A percentile compares a stretch with the other conserved stretches of the same genome.
These are phyloP conservation scores for Poeciliopsis paucimaculata DNA, from an alignment of 2,797 vertebrate species.

Conservation along the genomic window DNA sequence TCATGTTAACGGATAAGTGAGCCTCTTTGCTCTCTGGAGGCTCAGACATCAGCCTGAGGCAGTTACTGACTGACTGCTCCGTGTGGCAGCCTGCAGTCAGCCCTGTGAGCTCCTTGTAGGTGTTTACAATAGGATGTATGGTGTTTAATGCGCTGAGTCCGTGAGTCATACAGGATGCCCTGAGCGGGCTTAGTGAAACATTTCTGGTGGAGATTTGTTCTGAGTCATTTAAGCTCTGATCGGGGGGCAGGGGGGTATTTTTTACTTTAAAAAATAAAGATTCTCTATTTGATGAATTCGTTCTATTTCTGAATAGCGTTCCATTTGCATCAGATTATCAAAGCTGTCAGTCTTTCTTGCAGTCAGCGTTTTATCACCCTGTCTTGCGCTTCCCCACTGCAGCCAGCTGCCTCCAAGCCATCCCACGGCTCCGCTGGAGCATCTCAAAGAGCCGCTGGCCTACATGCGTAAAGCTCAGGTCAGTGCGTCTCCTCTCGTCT, in stretches of 20 bases:
- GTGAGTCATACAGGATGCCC: constrained; percentile 53
- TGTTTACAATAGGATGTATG: constrained; percentile 63
- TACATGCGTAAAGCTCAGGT: constrained; percentile 99
- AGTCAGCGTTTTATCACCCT: background rate
- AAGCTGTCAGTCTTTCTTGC: constrained; percentile 4
- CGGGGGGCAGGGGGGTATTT: background rate
- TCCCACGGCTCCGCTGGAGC: constrained; percentile 87
- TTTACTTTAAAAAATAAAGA: background rate
- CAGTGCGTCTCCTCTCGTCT: constrained; percentile 65
- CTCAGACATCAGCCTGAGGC: constrained; percentile 16
- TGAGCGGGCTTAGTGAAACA: constrained; percentile 21
- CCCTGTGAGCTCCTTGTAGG: constrained; percentile 35
- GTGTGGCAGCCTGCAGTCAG: constrained; percentile 36
- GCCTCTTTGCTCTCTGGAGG: constrained; percentile 7
- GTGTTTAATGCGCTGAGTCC: constrained; percentile 49
- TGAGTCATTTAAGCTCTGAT: constrained; percentile 37
- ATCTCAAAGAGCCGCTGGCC: constrained; percentile 93
- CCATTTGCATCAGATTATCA: background rate
- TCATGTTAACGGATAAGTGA: constrained; percentile 10
- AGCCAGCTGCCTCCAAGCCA: constrained; percentile 88
- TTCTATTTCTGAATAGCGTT: background rate
- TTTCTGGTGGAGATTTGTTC: constrained; percentile 14
- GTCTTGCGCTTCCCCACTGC: constrained; percentile 32
- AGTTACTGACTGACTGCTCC: constrained; percentile 35
- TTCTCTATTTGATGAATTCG: constrained; percentile 13